Conservation (phyloP, 2,888 invertebrate species). For the Monoplex corrugatus region DNA sequence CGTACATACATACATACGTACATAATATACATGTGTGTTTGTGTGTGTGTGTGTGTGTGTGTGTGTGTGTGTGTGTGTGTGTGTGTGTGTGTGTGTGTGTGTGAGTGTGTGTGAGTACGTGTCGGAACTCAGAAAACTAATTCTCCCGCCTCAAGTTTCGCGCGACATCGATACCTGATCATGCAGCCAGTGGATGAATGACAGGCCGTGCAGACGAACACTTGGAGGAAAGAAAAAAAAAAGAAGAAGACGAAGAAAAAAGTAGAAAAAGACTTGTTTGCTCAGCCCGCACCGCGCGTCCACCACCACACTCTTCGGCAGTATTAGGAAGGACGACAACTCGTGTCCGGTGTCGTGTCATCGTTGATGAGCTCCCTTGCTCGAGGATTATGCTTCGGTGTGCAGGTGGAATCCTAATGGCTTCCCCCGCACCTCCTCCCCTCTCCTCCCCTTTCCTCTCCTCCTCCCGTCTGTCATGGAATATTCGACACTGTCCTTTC, state of each 20-base stretch:
- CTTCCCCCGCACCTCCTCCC: background rate
- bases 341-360: slow-evolving; percentile 19
- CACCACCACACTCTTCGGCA: slow-evolving; percentile 4
- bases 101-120: background rate
- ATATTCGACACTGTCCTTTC: too few species aligned
- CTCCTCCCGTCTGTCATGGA: background rate
- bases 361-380: slow-evolving; percentile 34
- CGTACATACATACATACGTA: background rate
- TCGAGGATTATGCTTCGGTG: background rate
- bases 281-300: slow-evolving; percentile 25
- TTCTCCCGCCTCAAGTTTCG: too few species aligned
- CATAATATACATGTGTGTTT: too few species aligned
- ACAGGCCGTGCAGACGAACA: too few species aligned
- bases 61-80: background rate
- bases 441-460: background rate
- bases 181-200: background rate
- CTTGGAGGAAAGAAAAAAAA: too few species aligned
- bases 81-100: slow-evolving; percentile 1
- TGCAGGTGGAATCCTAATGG: background rate
- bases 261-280: background rate
- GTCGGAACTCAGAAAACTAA: too few species aligned
- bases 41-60: background rate
- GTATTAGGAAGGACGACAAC: slow-evolving; percentile 18
- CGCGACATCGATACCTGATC: too few species aligned
- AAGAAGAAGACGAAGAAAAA: too few species aligned